A percentile compares a stretch with the other conserved stretches of the same genome.
Evolutionary conservation across 1,140 invertebrate species (phyloP).

Genomic region (Venturia canescens): DNA sequence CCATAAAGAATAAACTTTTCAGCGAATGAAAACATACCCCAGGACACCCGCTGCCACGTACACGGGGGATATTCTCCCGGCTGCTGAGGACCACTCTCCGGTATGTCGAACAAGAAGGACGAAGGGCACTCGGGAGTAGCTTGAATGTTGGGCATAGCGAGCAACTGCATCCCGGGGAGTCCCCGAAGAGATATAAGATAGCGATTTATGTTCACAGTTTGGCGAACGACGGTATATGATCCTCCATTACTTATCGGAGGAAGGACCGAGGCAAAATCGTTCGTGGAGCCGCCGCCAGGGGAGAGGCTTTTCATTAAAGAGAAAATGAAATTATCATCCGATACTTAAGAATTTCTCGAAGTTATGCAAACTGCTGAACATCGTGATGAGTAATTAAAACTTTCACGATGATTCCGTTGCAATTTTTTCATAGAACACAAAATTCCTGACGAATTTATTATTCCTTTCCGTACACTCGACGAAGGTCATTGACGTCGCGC

Average conservation of each 20-base stretch:
- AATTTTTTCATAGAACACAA: no score
- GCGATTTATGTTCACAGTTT: conserved; percentile 58
- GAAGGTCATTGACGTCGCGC: no score
- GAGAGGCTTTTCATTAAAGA: background rate
- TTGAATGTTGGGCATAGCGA: conserved; percentile 2
- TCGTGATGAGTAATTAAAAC: no score
- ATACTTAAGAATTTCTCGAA: no score
- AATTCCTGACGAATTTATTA: no score
- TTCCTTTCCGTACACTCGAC: no score
- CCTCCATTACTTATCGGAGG: conserved; percentile 52
- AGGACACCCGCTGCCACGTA: background rate
- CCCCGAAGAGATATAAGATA: conserved; percentile 57
- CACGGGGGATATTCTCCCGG: background rate
- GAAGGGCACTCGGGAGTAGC: background rate
- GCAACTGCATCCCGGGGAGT: conserved; percentile 50
- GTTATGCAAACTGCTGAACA: no score
- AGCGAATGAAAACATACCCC: background rate
- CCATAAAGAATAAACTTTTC: conserved; percentile 40
- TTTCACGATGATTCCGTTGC: no score
- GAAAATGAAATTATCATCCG: background rate
- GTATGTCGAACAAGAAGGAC: conserved; percentile 12
- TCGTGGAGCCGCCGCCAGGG: background rate
- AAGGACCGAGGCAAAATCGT: background rate
- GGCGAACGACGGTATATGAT: conserved; percentile 36
- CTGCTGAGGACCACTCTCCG: background rate